Conservation (phyloP, 2,113 vertebrate species). For the Zootoca vivipara region DNA sequence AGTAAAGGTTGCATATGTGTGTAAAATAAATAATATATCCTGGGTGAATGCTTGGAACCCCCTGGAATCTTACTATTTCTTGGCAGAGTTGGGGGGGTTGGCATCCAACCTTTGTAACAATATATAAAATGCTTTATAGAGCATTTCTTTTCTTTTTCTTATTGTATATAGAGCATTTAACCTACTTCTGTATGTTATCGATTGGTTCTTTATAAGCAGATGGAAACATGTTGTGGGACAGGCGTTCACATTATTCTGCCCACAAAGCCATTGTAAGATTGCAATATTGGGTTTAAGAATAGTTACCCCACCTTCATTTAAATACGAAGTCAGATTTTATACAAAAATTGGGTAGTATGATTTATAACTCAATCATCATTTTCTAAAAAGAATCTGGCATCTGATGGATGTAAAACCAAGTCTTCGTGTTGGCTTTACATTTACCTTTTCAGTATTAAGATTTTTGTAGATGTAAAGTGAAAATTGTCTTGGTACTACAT, state of each 20-base stretch:
- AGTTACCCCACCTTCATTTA: not conserved
- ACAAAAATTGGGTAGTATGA: not conserved
- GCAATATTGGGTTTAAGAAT: not conserved
- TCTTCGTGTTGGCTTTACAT: not conserved
- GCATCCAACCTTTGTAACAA: no score
- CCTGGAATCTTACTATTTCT: no score
- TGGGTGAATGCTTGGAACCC: no score
- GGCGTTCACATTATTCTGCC: not conserved
- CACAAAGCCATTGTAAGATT: not conserved
- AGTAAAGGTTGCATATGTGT: no score
- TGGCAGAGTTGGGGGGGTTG: no score
- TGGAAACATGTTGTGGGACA: not conserved
- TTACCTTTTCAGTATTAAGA: constrained; percentile 7
- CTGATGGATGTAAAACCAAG: constrained; percentile 5
- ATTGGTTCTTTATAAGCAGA: not conserved
- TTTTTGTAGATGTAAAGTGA: not conserved
- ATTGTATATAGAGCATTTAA: not conserved
- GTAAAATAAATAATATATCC: no score
- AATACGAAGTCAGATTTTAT: not conserved
- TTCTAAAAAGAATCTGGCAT: constrained; percentile 6
- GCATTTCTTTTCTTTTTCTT: no score
- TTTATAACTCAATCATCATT: not conserved
- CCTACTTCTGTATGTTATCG: not conserved
- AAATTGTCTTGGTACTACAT: not conserved
- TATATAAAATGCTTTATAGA: not conserved